These are phyloP conservation scores for Sepioteuthis lessoniana DNA, from an alignment of 2,888 invertebrate genomes.

Conservation along the genomic window DNA sequence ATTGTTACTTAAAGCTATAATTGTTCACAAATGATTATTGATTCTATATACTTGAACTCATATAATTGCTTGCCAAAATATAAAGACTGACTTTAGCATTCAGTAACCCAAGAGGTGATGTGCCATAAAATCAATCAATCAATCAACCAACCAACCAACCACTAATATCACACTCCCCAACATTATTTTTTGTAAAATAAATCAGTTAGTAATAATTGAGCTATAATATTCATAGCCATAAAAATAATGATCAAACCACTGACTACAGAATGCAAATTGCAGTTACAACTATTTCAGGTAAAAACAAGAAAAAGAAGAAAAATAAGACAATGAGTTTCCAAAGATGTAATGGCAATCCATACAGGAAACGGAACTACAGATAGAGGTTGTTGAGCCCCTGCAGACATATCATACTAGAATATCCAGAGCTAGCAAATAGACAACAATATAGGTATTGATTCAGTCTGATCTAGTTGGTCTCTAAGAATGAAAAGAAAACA, in stretches of 20 bases:
- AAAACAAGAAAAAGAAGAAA: neutral
- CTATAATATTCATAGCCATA: neutral
- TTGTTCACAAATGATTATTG: too few relatives aligned
- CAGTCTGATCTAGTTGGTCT: neutral
- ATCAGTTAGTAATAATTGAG: neutral
- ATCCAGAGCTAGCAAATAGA: neutral
- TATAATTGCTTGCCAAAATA: too few relatives aligned
- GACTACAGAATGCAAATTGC: neutral
- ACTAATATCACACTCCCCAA: too few relatives aligned
- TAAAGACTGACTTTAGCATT: too few relatives aligned
- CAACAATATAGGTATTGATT: slow-evolving; percentile 9
- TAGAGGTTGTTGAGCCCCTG: neutral
- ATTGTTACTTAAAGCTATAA: too few relatives aligned
- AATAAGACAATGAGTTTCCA: neutral
- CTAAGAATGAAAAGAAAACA: neutral
- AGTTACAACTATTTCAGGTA: slow-evolving; percentile 17
- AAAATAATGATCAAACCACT: neutral
- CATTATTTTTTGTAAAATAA: neutral
- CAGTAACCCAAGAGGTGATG: too few relatives aligned
- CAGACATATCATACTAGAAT: neutral
- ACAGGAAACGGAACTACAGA: slow-evolving; percentile 16
- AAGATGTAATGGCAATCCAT: neutral
- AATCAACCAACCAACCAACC: too few relatives aligned
- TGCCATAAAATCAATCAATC: too few relatives aligned
- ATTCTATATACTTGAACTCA: too few relatives aligned